These are phyloP conservation scores for Arctia plantaginis DNA, from an alignment of 2,888 invertebrate species.

Conservation along the genomic window DNA sequence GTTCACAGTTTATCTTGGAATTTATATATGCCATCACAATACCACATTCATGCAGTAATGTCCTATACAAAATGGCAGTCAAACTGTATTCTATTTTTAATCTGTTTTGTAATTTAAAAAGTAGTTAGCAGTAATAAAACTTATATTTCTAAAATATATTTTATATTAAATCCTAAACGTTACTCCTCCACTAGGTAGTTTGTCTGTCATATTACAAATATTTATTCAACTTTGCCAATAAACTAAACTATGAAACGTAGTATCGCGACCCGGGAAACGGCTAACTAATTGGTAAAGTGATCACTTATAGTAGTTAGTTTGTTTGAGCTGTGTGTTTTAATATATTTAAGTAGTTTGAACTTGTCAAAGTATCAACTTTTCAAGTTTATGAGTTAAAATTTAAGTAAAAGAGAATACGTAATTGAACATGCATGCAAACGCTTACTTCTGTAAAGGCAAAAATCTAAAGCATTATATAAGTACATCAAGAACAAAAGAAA, in stretches of 20 bases:
- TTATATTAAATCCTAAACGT: background rate
- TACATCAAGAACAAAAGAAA: slow-evolving; percentile 45
- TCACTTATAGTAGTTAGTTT: background rate
- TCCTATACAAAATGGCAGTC: background rate
- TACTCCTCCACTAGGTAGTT: background rate
- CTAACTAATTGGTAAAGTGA: background rate
- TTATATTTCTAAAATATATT: background rate
- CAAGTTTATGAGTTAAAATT: background rate
- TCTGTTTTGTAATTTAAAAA: background rate
- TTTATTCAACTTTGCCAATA: background rate
- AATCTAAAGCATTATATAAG: slow-evolving; percentile 3
- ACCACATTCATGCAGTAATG: background rate
- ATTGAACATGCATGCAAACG: background rate
- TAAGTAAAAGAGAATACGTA: background rate
- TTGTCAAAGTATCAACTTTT: background rate
- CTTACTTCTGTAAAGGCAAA: background rate
- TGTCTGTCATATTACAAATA: background rate
- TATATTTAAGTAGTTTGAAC: background rate
- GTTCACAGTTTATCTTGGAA: background rate
- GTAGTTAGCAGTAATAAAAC: background rate
- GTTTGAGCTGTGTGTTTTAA: background rate
- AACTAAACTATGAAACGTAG: background rate
- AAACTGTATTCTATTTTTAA: background rate
- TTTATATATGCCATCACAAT: background rate
- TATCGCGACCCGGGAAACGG: background rate